Conservation (phyloP, 2,888 invertebrate species). For the Microctonus brassicae region DNA sequence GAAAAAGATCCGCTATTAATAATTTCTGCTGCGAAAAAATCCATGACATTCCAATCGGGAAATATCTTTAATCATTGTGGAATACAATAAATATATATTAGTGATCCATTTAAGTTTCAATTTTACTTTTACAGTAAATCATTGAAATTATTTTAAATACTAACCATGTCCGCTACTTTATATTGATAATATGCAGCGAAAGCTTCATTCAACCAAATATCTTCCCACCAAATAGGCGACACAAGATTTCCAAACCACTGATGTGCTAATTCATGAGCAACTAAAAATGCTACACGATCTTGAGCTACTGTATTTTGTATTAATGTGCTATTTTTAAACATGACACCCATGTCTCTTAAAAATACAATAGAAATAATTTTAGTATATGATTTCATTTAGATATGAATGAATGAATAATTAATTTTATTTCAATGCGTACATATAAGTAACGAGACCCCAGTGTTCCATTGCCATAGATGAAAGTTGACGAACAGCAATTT, state of each 20-base stretch:
- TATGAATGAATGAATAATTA: too few relatives aligned
- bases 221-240: slow-evolving; percentile 43
- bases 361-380: too few relatives aligned
- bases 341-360: slow-evolving; percentile 75
- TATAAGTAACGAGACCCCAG: slow-evolving; percentile 88
- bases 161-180: slow-evolving; percentile 57
- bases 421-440: too few relatives aligned
- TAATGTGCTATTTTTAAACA: slow-evolving; percentile 63
- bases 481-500: slow-evolving; percentile 90
- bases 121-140: too few relatives aligned
- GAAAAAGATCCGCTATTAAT: slow-evolving; percentile 51
- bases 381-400: too few relatives aligned
- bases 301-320: neutral
- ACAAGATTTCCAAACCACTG: slow-evolving; percentile 45
- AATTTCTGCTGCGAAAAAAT: slow-evolving; percentile 70
- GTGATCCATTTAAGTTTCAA: too few relatives aligned
- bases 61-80: slow-evolving; percentile 69
- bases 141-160: too few relatives aligned
- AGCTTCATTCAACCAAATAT: slow-evolving; percentile 43
- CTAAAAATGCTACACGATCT: slow-evolving; percentile 5
- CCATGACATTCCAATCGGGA: slow-evolving; percentile 72
- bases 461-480: slow-evolving; percentile 91
- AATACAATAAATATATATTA: too few relatives aligned
- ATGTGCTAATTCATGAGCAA: slow-evolving; percentile 41
- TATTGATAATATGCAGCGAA: slow-evolving; percentile 41